Percentiles rank a stretch among this genome's conserved stretches.
Evolutionary conservation across 1,140 invertebrate species (phyloP).

Genomic region (Zaprionus davidi): DNA sequence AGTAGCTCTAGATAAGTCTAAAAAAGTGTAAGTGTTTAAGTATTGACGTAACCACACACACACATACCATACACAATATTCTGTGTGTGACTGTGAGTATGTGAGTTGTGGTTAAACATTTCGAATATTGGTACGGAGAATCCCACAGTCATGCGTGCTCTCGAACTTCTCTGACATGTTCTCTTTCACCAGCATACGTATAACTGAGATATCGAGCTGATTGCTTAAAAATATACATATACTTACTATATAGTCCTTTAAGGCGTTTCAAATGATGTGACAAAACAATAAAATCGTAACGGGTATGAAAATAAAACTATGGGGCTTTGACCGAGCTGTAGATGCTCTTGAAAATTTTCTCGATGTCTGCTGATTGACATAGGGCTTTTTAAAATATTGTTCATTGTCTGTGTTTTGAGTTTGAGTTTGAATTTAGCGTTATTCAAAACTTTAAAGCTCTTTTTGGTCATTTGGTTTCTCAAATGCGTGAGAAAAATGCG

Average conservation of each 20-base stretch:
- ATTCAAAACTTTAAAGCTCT: not conserved
- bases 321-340: not conserved
- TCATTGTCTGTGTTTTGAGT: not conserved
- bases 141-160: not conserved
- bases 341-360: not conserved
- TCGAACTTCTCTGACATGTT: not conserved
- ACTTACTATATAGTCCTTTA: not conserved
- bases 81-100: not conserved
- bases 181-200: slow-evolving; percentile 6
- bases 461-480: not conserved
- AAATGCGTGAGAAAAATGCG: not conserved
- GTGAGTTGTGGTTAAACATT: not conserved
- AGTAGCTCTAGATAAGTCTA: not conserved
- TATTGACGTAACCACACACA: not conserved
- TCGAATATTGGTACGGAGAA: not conserved
- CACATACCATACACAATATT: not conserved
- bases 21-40: slow-evolving; percentile 1
- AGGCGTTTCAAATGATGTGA: slow-evolving; percentile 5
- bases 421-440: not conserved
- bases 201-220: slow-evolving; percentile 4
- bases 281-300: slow-evolving; percentile 3
- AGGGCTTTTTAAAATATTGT: not conserved
- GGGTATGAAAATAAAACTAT: not conserved
- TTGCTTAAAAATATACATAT: not conserved
- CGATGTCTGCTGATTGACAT: not conserved